A percentile compares a stretch with the other conserved stretches of the same genome.
Evolutionary conservation across 2,888 invertebrate genomes (phyloP).

Genomic region (Phortica okadai): DNA sequence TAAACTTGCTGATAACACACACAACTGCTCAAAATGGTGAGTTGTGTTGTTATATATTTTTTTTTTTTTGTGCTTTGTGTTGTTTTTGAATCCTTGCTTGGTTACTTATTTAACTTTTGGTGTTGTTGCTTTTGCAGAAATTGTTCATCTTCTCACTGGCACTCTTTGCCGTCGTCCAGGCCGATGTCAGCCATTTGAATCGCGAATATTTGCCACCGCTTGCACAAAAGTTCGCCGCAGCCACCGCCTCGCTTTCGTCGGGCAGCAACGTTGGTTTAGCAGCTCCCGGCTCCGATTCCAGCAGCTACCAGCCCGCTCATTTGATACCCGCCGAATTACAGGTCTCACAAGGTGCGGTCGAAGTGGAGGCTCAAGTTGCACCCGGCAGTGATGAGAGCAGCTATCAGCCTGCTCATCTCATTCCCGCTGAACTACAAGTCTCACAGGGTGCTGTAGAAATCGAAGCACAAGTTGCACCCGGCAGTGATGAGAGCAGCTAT

Average conservation of each 20-base stretch:
- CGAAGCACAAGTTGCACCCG: background rate
- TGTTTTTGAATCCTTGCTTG: background rate
- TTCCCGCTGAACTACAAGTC: conserved; percentile 23
- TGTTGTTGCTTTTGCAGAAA: conserved; percentile 50
- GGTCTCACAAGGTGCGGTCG: background rate
- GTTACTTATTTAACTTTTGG: no score
- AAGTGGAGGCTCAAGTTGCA: conserved; percentile 17
- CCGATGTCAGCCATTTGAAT: conserved; percentile 66
- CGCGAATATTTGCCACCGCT: conserved; percentile 52
- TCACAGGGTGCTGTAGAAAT: background rate
- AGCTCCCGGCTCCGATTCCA: conserved; percentile 17
- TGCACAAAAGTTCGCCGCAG: conserved; percentile 26
- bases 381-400: conserved; percentile 39
- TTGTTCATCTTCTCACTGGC: conserved; percentile 54
- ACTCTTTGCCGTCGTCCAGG: conserved; percentile 55
- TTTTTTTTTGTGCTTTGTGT: background rate
- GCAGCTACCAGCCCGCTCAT: conserved; percentile 46
- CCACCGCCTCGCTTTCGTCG: conserved; percentile 12
- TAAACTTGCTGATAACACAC: conserved; percentile 19
- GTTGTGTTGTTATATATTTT: background rate
- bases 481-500: conserved; percentile 41
- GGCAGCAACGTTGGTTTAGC: background rate
- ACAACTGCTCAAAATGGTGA: conserved; percentile 45
- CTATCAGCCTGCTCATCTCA: conserved; percentile 43
- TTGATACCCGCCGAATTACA: conserved; percentile 33